Conservation (phyloP, 2,113 vertebrate species). For the Ptychochromis oligacanthus region DNA sequence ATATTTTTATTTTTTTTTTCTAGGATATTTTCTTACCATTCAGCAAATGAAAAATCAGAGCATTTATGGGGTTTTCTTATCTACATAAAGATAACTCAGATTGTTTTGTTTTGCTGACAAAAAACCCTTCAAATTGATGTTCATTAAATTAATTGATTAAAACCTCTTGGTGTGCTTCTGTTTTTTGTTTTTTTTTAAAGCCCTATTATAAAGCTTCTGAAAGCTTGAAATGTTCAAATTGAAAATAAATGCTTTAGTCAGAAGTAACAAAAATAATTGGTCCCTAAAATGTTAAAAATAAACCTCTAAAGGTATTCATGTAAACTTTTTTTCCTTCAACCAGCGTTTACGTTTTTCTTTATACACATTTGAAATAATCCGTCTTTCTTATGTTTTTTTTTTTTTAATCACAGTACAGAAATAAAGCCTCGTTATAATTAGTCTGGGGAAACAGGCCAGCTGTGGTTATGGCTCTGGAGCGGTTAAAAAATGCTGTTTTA, state of each 20-base stretch:
- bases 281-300: neutral
- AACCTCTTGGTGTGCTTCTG: too few relatives aligned
- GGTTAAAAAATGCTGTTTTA: conserved; percentile 30
- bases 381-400: neutral
- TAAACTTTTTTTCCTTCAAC: neutral
- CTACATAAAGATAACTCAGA: neutral
- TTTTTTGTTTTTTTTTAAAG: neutral
- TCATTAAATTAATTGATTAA: neutral
- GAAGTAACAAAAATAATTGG: neutral
- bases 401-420: conserved; percentile 31
- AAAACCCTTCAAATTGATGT: neutral
- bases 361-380: neutral
- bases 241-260: neutral
- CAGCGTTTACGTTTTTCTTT: neutral
- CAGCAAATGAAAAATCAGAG: neutral
- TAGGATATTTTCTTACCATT: neutral
- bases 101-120: neutral
- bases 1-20: neutral
- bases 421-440: conserved; percentile 25
- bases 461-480: conserved; percentile 25
- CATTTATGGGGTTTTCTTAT: neutral
- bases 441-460: conserved; percentile 18
- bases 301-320: neutral
- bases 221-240: neutral
- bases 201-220: neutral